These are phyloP conservation scores for Agapostemon virescens DNA, from an alignment of 2,888 invertebrate genomes.

Conservation along the genomic window DNA sequence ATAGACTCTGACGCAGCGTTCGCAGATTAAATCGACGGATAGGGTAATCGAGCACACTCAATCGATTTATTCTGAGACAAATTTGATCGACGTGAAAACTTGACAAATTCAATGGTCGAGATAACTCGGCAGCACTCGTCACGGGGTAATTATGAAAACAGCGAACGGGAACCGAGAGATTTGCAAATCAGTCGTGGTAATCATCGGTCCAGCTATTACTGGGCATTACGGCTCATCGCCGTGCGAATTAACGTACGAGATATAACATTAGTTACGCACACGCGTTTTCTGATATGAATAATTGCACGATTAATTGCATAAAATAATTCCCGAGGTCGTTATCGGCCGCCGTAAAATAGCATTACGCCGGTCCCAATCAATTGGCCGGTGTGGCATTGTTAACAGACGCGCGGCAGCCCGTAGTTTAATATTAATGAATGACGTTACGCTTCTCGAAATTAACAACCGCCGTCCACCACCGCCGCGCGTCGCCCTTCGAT, in stretches of 20 bases:
- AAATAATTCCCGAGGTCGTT: constrained; percentile 55
- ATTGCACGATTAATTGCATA: constrained; percentile 49
- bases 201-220: constrained; percentile 30
- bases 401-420: constrained; percentile 37
- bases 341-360: constrained; percentile 48
- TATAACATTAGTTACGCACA: constrained; percentile 33
- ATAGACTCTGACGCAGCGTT: too few relatives aligned
- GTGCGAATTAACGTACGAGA: constrained; percentile 34
- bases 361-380: constrained; percentile 51
- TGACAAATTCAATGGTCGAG: background rate
- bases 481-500: background rate
- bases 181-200: constrained; percentile 7
- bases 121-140: background rate
- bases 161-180: background rate
- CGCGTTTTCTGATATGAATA: constrained; percentile 44
- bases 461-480: background rate
- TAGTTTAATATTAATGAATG: constrained; percentile 57
- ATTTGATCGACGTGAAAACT: background rate
- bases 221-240: constrained; percentile 25
- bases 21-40: too few relatives aligned
- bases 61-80: background rate
- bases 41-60: too few relatives aligned
- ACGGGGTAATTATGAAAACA: constrained; percentile 15
- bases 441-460: constrained; percentile 47
- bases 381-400: constrained; percentile 41